Conservation (phyloP, 2,113 vertebrate genomes). For the Chlorodrepanis virens region DNA sequence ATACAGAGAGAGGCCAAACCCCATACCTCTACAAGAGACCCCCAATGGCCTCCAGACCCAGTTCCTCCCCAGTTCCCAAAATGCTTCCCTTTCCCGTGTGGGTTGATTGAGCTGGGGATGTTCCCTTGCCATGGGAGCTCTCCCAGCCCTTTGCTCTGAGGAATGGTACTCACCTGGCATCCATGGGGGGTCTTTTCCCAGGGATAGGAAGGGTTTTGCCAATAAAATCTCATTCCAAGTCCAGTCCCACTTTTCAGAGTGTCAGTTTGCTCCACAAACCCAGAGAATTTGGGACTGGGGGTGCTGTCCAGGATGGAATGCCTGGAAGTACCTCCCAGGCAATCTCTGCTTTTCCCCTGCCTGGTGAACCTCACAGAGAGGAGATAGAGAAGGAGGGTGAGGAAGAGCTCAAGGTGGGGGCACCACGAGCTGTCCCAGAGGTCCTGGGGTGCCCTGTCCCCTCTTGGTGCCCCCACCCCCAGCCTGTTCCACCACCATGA, state of each 20-base stretch:
- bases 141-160: not conserved
- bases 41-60: fast-evolving
- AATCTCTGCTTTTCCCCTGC: not conserved
- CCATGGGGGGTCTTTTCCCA: not conserved
- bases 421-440: not conserved
- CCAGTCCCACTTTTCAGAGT: not conserved
- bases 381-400: not conserved
- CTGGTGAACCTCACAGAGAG: not conserved
- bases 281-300: not conserved
- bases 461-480: not conserved
- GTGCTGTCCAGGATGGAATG: not conserved
- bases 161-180: not conserved
- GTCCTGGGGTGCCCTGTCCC: not conserved
- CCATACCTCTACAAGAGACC: not conserved
- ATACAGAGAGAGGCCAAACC: not conserved
- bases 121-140: not conserved
- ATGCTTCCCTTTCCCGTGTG: fast-evolving
- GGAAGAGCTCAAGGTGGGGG: not conserved
- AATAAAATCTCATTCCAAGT: not conserved
- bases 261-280: not conserved
- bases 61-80: not conserved
- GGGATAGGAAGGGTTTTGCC: not conserved
- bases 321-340: not conserved
- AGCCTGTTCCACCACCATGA: fast-evolving
- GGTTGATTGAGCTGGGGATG: fast-evolving